Conservation (phyloP, 35 echinoderm and acorn worm species). For the Chiridota heheva region DNA sequence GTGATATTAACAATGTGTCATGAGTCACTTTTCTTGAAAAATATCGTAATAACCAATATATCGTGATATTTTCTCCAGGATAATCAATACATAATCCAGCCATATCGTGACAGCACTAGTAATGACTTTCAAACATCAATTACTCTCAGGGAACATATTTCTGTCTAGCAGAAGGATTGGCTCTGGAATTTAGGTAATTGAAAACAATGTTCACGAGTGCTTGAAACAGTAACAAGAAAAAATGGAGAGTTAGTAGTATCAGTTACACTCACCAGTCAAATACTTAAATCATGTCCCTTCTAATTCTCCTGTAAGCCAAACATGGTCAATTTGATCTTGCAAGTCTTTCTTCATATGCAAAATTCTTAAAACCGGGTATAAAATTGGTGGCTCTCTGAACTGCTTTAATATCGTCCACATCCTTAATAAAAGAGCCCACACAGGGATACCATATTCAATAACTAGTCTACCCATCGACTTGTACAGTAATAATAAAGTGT, state of each 20-base stretch:
- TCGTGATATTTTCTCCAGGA: too few species aligned
- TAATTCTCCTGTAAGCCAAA: not conserved
- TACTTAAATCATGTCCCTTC: not conserved
- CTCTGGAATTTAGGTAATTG: not conserved
- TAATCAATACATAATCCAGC: too few species aligned
- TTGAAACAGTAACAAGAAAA: not conserved
- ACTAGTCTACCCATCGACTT: not conserved
- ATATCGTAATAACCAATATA: too few species aligned
- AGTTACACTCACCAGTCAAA: not conserved
- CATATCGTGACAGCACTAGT: too few species aligned
- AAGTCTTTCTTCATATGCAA: slow-evolving; percentile 32
- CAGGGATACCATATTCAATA: not conserved
- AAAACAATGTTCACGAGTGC: not conserved
- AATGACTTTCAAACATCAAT: not conserved
- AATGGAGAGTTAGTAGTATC: not conserved
- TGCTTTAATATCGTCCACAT: not conserved
- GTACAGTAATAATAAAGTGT: not conserved
- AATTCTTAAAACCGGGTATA: not conserved
- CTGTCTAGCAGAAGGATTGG: not conserved
- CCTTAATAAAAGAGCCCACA: not conserved
- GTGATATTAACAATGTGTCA: too few species aligned
- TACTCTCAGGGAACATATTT: not conserved
- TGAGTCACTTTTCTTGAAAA: too few species aligned
- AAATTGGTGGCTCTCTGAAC: slow-evolving; percentile 14
- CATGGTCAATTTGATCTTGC: not conserved